Conservation (phyloP, 2,888 invertebrate genomes). For the Latrodectus elegans region DNA sequence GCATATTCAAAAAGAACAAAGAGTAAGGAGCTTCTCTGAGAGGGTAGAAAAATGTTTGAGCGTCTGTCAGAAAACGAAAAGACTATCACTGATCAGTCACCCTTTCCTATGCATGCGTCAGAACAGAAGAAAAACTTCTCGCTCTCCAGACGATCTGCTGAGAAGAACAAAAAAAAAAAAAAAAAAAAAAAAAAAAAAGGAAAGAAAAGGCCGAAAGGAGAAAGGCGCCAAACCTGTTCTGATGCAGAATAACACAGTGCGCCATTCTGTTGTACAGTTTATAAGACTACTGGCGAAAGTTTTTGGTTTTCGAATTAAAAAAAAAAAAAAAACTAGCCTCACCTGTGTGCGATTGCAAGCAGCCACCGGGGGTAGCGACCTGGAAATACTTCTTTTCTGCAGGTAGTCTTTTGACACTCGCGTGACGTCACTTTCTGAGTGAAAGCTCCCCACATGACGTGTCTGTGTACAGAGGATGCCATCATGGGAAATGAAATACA, state of each 20-base stretch:
- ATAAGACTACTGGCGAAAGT: not conserved
- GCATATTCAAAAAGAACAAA: not conserved
- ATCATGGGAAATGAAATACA: no score
- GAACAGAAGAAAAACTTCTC: not conserved
- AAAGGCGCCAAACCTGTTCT: constrained; percentile 3
- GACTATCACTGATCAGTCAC: not conserved
- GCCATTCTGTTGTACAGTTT: not conserved
- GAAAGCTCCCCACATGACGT: constrained; percentile 2
- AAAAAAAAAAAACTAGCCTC: not conserved
- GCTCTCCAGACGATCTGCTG: not conserved
- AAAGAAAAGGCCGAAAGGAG: not conserved
- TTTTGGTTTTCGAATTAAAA: not conserved
- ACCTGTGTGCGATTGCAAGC: no score
- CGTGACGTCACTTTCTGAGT: constrained; percentile 1
- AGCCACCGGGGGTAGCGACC: not conserved
- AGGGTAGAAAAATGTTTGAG: not conserved
- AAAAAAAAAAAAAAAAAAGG: no score
- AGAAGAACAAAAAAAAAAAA: not conserved
- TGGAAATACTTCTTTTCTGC: constrained; percentile 5
- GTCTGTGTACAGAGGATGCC: not conserved
- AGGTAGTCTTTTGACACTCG: constrained; percentile 1
- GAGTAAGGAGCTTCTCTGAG: not conserved
- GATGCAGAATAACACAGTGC: not conserved
- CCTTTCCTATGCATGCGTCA: constrained; percentile 1
- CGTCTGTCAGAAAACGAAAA: not conserved